Evolutionary conservation across 2,113 vertebrate genomes (phyloP).

Genomic region (Nothoprocta pentlandii): DNA sequence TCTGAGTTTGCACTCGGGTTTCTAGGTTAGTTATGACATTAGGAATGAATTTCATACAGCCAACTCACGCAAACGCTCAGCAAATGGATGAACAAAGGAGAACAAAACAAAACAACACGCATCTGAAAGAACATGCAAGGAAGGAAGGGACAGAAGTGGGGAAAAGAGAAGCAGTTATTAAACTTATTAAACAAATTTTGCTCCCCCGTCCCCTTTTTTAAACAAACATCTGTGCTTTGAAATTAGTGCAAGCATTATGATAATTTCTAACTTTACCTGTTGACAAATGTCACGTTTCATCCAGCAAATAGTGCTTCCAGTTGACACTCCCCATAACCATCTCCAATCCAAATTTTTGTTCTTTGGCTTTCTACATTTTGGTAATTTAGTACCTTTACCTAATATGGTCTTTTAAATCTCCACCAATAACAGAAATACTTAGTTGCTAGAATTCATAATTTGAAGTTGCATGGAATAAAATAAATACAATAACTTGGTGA

Average conservation of each 20-base stretch:
- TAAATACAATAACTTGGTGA: neutral
- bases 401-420: neutral
- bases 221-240: neutral
- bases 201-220: neutral
- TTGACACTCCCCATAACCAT: neutral
- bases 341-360: neutral
- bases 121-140: neutral
- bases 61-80: neutral
- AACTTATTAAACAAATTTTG: neutral
- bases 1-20: neutral
- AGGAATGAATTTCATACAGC: neutral
- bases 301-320: neutral
- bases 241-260: neutral
- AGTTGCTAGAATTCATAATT: neutral
- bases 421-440: neutral
- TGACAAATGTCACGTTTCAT: neutral
- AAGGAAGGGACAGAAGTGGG: fast-evolving
- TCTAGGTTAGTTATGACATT: neutral
- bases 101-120: neutral
- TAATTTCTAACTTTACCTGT: neutral
- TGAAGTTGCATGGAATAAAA: neutral
- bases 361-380: neutral
- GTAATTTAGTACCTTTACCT: neutral
- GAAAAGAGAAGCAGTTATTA: neutral
- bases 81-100: neutral